Conservation (phyloP, 2,888 invertebrate species). For the Leucophenga maculata region DNA sequence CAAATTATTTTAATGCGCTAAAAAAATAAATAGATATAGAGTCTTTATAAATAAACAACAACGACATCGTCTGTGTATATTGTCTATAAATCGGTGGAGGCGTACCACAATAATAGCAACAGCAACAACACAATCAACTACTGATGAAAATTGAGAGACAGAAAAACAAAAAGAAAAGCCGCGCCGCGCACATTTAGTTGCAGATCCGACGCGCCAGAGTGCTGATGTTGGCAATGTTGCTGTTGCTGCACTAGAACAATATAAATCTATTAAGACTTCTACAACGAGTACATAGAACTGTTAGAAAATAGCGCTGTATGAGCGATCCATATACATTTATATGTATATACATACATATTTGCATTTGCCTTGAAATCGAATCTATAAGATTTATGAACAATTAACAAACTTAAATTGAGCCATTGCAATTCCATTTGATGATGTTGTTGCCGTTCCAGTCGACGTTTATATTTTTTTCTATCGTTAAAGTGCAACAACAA, state of each 20-base stretch:
- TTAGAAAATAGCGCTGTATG: background rate
- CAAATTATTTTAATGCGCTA: background rate
- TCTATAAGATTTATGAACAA: constrained; percentile 1
- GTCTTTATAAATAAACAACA: background rate
- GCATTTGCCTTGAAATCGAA: background rate
- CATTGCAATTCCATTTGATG: background rate
- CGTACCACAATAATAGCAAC: background rate
- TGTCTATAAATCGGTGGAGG: background rate
- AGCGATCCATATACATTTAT: too few relatives aligned
- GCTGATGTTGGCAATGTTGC: constrained; percentile 5
- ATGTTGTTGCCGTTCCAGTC: background rate
- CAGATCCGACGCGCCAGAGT: background rate
- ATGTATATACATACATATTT: background rate
- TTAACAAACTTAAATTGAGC: background rate
- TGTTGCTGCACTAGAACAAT: background rate
- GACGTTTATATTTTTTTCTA: background rate
- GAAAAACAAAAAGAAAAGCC: too few relatives aligned
- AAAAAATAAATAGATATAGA: background rate
- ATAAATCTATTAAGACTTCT: background rate
- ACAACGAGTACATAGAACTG: background rate
- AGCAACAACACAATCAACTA: background rate
- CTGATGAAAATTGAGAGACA: background rate
- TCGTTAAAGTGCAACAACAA: constrained; percentile 5
- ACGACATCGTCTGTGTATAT: background rate
- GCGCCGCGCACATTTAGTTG: background rate